Conservation (phyloP, 2,797 vertebrate species). For the Paedocypris micromegethes region DNA sequence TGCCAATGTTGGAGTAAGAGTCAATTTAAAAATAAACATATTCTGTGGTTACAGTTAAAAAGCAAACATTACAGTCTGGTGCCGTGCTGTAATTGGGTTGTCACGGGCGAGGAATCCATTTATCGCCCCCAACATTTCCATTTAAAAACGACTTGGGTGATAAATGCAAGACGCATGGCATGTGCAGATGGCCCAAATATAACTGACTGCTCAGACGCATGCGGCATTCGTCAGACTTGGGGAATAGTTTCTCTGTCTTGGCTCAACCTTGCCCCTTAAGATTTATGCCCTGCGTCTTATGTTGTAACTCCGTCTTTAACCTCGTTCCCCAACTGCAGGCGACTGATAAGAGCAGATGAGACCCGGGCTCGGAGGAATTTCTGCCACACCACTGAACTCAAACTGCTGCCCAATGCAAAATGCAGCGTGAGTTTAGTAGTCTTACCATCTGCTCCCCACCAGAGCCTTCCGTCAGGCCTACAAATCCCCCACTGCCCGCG, state of each 20-base stretch:
- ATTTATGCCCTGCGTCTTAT: constrained; percentile 30
- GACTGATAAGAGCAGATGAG: constrained; percentile 36
- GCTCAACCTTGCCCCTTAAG: constrained; percentile 31
- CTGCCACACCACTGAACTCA: constrained; percentile 34
- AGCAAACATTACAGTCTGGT: constrained; percentile 13
- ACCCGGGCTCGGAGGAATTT: constrained; percentile 36
- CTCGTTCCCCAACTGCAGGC: constrained; percentile 39
- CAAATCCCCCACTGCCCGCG: background rate
- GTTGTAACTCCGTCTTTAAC: constrained; percentile 43
- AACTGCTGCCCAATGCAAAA: constrained; percentile 36
- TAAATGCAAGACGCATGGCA: constrained; percentile 24
- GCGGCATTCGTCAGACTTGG: constrained; percentile 33
- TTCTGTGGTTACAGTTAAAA: constrained; percentile 20
- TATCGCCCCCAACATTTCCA: constrained; percentile 41
- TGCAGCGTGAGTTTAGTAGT: constrained; percentile 18
- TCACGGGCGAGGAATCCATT: constrained; percentile 37
- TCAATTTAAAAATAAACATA: constrained; percentile 11
- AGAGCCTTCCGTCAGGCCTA: constrained; percentile 27
- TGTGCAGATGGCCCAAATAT: constrained; percentile 33
- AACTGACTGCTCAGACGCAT: constrained; percentile 33
- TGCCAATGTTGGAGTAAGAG: background rate
- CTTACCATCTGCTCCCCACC: constrained; percentile 21
- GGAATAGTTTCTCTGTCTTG: constrained; percentile 17
- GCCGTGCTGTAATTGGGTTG: constrained; percentile 31
- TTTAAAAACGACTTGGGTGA: constrained; percentile 36